phyloP scores from a whole-genome alignment of 2,888 invertebrate species.

The Acronicta aceris region DNA sequence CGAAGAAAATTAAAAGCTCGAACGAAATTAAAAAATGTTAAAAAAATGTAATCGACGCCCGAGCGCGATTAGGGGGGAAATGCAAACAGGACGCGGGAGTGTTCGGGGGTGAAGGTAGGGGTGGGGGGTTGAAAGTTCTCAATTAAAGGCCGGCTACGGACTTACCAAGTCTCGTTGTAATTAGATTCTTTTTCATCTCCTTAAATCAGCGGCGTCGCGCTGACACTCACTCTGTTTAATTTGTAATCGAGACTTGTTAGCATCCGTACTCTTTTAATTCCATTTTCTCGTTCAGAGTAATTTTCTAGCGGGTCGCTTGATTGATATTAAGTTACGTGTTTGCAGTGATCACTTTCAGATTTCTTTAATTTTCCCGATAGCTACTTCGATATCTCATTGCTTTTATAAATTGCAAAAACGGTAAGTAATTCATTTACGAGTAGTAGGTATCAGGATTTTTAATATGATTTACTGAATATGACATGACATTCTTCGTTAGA shows the following conservation, averaged over 20 bases:
- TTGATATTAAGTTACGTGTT: slow-evolving; percentile 78
- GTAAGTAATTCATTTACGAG: slow-evolving; percentile 42
- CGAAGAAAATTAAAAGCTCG: slow-evolving; percentile 88
- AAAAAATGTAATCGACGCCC: slow-evolving; percentile 88
- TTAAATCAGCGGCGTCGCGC: slow-evolving; percentile 81
- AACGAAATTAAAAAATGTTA: slow-evolving; percentile 88
- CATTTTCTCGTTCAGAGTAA: slow-evolving; percentile 74
- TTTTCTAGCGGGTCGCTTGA: slow-evolving; percentile 70
- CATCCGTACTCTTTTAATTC: slow-evolving; percentile 82
- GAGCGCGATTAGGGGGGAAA: slow-evolving; percentile 79
- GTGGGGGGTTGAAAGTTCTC: slow-evolving; percentile 78
- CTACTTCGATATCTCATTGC: slow-evolving; percentile 33
- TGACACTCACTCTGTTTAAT: slow-evolving; percentile 86
- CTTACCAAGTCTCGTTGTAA: slow-evolving; percentile 76
- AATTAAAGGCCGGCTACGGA: slow-evolving; percentile 85
- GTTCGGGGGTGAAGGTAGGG: slow-evolving; percentile 50
- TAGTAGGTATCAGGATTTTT: slow-evolving; percentile 14
- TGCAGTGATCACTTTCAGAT: slow-evolving; percentile 55
- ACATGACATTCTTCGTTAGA: not conserved
- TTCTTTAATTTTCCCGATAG: slow-evolving; percentile 49
- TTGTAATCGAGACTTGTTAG: slow-evolving; percentile 88
- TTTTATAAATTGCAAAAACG: slow-evolving; percentile 39
- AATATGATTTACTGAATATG: slow-evolving; percentile 18
- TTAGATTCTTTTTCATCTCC: slow-evolving; percentile 88
- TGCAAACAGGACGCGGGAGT: slow-evolving; percentile 76